Base-by-base conservation (phyloP, 2,888 invertebrate species). In the Chaitophorus viminalis region DNA sequence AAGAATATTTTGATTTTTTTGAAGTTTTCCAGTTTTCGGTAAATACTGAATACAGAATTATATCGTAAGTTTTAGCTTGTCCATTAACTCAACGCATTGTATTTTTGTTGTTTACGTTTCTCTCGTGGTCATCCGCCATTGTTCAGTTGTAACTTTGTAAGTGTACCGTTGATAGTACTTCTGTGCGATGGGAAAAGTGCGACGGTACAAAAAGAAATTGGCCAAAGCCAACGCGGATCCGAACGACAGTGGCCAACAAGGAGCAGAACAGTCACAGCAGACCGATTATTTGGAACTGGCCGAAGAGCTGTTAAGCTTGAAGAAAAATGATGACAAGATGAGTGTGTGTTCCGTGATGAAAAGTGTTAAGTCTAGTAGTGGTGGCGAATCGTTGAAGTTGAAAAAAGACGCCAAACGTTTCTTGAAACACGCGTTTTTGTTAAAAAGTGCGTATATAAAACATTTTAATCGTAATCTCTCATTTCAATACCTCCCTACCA, bases 121-220 rank as follows among this genome's bases (percentile, higher is more conserved):
- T 9, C 11, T 46, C 36, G 36, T 6, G 36, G 36, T 5, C 36
- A 36, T 36, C 3, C 36, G 36, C 36, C 36, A 36, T 36, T 36
- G 36, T 36, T 36, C 46, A 46, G 46, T 46, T 46, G 46, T 46
- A 9, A 46, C 8, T n/a, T 46, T 14, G 46, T 46, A 14, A 46
- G 46, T 14, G 46, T 39, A 39, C 8, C 39, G 39, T 46, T 46
- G 46, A 11, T 14, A 46, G 60, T 39, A 8, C 39, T 6, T 39
- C 39, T 39, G 39, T 25, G 33, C 18, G 33, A 87, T 87, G 87
- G 87, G 87, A 33, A 87, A 87, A 72, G 78, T 81, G 25, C 70
- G 87, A 31, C 54, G 87, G 3, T 87, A 87, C n/a, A 87, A 87
- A 18, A 87, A 87, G 9, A 87, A 87, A 74, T 74, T 87, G 31